A percentile compares a stretch with the other conserved stretches of the same genome.
phyloP scores from a whole-genome alignment of 2,113 vertebrate species.

The Chaenocephalus aceratus region DNA sequence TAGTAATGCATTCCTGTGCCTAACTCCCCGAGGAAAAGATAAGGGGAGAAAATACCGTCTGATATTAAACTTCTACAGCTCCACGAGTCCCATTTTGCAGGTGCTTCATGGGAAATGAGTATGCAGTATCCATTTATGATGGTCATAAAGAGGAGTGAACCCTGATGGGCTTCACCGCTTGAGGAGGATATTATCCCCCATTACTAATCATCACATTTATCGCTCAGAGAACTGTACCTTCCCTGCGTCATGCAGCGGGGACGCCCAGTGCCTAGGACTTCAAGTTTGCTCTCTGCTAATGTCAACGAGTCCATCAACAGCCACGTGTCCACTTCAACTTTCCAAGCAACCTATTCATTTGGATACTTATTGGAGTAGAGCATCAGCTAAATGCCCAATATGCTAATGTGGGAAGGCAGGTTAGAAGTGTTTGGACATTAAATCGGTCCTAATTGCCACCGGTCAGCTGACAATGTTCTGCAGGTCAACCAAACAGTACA shows the following conservation, averaged over 20 bases:
- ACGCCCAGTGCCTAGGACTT: constrained; percentile 6
- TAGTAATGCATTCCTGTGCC: background rate
- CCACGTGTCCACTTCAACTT: constrained; percentile 19
- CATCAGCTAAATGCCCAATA: background rate
- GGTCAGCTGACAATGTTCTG: constrained; percentile 14
- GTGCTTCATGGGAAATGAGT: constrained; percentile 59
- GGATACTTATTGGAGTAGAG: background rate
- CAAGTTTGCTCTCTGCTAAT: constrained; percentile 22
- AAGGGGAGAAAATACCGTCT: background rate
- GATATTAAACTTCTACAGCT: constrained; percentile 36
- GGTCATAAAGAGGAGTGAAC: constrained; percentile 68
- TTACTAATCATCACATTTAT: constrained; percentile 58
- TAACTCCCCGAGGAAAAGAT: background rate
- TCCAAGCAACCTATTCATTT: background rate
- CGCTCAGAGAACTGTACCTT: constrained; percentile 31
- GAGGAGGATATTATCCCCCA: constrained; percentile 66
- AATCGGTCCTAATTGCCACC: background rate
- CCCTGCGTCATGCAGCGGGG: constrained; percentile 3
- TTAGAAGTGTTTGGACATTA: constrained; percentile 1
- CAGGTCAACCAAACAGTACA: background rate
- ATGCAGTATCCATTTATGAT: constrained; percentile 68
- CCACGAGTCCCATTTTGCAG: constrained; percentile 35
- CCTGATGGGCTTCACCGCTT: constrained; percentile 54
- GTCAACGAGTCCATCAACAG: constrained; percentile 35
- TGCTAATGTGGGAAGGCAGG: background rate